These are phyloP conservation scores for Mobula birostris DNA, from an alignment of 2,113 vertebrate genomes.

Conservation along the genomic window DNA sequence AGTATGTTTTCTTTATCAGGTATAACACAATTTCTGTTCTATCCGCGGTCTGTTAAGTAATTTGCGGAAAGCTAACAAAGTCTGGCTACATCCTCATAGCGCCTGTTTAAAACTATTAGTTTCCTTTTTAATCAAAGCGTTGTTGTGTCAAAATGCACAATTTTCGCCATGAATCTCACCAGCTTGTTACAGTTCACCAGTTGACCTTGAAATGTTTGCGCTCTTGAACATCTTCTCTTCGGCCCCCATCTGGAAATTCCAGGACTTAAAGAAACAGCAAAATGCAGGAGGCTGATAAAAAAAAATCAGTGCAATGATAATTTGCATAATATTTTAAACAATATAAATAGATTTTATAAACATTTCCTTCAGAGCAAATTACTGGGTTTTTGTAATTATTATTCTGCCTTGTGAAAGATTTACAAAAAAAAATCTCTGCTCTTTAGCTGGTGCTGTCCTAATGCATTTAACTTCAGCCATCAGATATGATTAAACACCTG, in stretches of 20 bases:
- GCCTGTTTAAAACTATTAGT: constrained; percentile 97
- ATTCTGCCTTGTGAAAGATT: constrained; percentile 49
- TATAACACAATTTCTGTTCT: constrained; percentile 69
- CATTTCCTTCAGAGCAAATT: constrained; percentile 76
- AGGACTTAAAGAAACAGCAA: constrained; percentile 54
- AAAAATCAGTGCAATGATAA: constrained; percentile 41
- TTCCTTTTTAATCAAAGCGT: constrained; percentile 97
- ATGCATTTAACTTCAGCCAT: constrained; percentile 98
- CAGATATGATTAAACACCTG: constrained; percentile 99
- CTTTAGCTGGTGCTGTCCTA: constrained; percentile 91
- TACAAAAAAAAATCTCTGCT: constrained; percentile 81
- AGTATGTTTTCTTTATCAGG: constrained; percentile 58
- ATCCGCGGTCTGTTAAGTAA: constrained; percentile 76
- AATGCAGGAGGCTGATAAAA: constrained; percentile 54
- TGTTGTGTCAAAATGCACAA: constrained; percentile 86
- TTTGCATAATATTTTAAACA: constrained; percentile 68
- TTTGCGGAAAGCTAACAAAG: constrained; percentile 80
- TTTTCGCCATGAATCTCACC: constrained; percentile 86
- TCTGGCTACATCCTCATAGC: constrained; percentile 83
- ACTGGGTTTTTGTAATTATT: constrained; percentile 63
- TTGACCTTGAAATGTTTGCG: constrained; percentile 98
- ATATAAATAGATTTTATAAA: constrained; percentile 54
- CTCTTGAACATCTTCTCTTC: constrained; percentile 76
- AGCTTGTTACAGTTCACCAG: constrained; percentile 83
- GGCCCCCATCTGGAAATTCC: constrained; percentile 50